Conservation (phyloP, 2,113 vertebrate genomes). For the Naja naja region DNA sequence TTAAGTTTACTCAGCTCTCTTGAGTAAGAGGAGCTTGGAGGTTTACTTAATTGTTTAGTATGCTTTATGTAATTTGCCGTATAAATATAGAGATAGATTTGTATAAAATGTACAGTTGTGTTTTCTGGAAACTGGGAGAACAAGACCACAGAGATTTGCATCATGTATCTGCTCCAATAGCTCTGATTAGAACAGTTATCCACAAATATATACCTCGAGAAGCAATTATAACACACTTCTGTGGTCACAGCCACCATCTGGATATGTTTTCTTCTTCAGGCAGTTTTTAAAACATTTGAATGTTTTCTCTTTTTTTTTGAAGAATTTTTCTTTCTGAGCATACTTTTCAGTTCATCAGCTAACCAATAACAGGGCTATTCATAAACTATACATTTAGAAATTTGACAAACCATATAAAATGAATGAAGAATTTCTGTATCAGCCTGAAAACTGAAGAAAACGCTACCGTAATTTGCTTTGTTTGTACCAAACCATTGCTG, state of each 20-base stretch:
- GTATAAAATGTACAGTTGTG: background rate
- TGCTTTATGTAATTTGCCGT: background rate
- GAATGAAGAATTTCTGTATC: background rate
- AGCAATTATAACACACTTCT: background rate
- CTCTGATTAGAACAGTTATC: background rate
- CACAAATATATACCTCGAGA: background rate
- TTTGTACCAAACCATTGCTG: background rate
- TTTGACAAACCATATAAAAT: background rate
- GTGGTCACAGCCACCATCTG: background rate
- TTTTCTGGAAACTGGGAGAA: background rate
- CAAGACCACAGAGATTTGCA: background rate
- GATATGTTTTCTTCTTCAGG: background rate
- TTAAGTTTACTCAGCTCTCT: background rate
- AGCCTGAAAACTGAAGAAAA: background rate
- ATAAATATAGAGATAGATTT: background rate
- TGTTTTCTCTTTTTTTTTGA: background rate
- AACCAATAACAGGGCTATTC: background rate
- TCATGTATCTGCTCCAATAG: background rate
- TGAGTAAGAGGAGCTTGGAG: background rate
- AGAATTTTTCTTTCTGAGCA: background rate
- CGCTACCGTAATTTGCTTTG: background rate
- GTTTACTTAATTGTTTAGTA: background rate
- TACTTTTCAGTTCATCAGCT: background rate
- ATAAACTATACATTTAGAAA: background rate
- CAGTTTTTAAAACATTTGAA: background rate